These are phyloP conservation scores for Gymnothorax javanicus DNA, from an alignment of 2,797 vertebrate species.

Conservation along the genomic window DNA sequence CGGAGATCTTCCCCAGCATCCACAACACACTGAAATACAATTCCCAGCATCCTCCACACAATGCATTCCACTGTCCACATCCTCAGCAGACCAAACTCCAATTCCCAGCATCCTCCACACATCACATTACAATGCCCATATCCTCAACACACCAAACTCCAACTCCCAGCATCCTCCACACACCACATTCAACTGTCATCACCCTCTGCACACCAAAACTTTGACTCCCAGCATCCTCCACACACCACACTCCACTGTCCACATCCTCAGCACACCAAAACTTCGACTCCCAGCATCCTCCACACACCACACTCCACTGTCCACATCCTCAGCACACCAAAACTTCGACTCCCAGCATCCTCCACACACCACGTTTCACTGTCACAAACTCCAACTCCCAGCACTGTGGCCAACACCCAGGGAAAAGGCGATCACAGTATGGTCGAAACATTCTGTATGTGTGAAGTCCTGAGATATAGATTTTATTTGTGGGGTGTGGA, in stretches of 20 bases:
- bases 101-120: background rate
- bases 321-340: too few species aligned
- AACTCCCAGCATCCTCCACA: background rate
- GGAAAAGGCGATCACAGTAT: too few species aligned
- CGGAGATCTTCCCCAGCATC: conserved; percentile 15
- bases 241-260: background rate
- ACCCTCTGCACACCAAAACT: too few species aligned
- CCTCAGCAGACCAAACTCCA: background rate
- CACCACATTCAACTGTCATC: background rate
- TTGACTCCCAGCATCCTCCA: background rate
- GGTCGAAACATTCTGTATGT: too few species aligned
- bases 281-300: background rate
- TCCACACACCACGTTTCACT: too few species aligned
- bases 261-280: too few species aligned
- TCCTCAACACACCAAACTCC: background rate
- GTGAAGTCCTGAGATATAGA: too few species aligned
- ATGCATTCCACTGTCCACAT: background rate
- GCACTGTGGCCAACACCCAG: too few species aligned
- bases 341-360: too few species aligned
- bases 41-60: background rate
- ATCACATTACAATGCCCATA: background rate
- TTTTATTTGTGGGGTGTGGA: too few species aligned
- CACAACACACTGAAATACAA: background rate
- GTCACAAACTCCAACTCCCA: background rate
- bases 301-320: too few species aligned